Evolutionary conservation across 1,140 invertebrate species (phyloP).

Genomic region (Ceratosolen fusciceps): DNA sequence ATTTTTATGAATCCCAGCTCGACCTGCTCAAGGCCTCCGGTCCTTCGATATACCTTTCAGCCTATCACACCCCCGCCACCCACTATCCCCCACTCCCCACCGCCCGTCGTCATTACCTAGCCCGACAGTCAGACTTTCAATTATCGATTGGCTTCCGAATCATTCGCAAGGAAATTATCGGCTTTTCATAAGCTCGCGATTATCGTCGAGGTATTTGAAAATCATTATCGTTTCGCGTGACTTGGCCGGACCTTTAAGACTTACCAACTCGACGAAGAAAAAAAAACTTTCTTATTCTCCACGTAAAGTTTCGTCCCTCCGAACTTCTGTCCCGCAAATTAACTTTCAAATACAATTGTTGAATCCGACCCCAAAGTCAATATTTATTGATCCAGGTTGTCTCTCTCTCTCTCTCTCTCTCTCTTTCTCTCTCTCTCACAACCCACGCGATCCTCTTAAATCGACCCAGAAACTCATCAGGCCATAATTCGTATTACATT

Average conservation of each 20-base stretch:
- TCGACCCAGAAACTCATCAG: no score
- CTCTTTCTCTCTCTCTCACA: no score
- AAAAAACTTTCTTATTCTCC: background rate
- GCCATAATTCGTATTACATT: no score
- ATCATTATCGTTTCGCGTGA: background rate
- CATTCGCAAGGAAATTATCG: conserved; percentile 1
- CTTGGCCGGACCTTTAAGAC: background rate
- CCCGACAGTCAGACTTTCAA: no score
- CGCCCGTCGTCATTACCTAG: no score
- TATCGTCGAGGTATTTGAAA: background rate
- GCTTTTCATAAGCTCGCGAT: background rate
- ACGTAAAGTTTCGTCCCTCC: background rate
- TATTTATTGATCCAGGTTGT: background rate
- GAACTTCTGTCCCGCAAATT: background rate
- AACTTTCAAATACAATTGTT: background rate
- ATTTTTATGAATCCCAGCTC: conserved; percentile 2
- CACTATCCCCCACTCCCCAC: no score
- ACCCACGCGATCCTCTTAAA: no score
- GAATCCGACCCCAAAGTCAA: background rate
- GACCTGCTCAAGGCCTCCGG: conserved; percentile 1
- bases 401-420: no score
- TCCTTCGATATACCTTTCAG: background rate
- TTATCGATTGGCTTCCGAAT: conserved; percentile 7
- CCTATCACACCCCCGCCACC: no score
- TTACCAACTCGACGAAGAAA: background rate